Base-by-base conservation (phyloP, 1,140 invertebrate species). In the Drosophila athabasca region DNA sequence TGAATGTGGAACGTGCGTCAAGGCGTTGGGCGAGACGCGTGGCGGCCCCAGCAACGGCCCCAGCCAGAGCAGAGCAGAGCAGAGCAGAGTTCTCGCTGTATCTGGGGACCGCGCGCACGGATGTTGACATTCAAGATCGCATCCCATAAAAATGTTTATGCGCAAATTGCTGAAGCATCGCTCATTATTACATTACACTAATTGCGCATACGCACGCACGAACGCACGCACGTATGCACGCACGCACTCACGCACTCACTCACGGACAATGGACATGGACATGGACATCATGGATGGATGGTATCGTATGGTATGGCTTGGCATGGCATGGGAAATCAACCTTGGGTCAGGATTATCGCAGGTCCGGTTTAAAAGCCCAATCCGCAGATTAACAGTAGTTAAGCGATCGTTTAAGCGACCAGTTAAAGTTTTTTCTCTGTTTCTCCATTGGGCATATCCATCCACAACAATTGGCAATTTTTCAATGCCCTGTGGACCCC, bases 171-270 rank as follows among this genome's bases (percentile, higher is more conserved):
- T 68, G 62, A 62, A 60, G 64, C 81, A 85, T 85, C 76, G 73
- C 68, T 83, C 76, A 79, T 70, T 79, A 84, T 80, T 73, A 50
- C 72, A 68, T 84, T 83, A 88, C 83, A 88, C 83, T 88, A 88
- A 88, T 88, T 88, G 79, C 83, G 76, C 76, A 88, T 88, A 88
- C 72, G 83, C 83, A 88, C 72, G 82, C 82, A 82, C 75, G 24
- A 26, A 26, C 5, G 24, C 0, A 26, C 5, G 24, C 0, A 19
- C 76, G 83, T 88, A 88, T 68, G 83, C 83, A 88, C 72, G 82
- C 82, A 82, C 75, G 67, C 75, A 79, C 24, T 4, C 17, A 19
- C 17, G 24, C 4, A 26, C 5, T 4, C 4, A 26, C 5, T 19
- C 17, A 19, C 17, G 17, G 17, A 19, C 17, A 19, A 80, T 81